Evolutionary conservation across 2,113 vertebrate genomes (phyloP).

Genomic region (Mus musculus): DNA sequence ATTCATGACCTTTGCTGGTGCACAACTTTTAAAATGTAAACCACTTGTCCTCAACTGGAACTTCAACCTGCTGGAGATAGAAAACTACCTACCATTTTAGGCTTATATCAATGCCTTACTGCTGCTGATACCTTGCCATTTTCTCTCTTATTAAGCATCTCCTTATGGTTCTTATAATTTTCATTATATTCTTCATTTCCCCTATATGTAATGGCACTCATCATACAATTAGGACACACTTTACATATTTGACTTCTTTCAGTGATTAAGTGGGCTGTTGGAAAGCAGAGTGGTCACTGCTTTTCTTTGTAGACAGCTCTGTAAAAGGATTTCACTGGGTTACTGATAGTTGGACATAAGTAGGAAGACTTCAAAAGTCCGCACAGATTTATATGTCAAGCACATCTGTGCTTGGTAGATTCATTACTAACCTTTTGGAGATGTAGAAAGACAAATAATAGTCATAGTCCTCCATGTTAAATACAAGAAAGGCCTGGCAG

Average conservation of each 20-base stretch:
- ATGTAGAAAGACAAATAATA: neutral
- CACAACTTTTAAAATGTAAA: neutral
- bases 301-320: conserved; percentile 4
- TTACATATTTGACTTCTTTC: neutral
- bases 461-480: neutral
- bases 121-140: neutral
- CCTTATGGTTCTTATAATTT: neutral
- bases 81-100: neutral
- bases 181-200: neutral
- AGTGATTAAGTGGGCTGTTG: neutral
- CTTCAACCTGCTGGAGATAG: neutral
- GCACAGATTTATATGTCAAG: neutral
- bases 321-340: neutral
- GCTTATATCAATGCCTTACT: neutral
- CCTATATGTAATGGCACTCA: neutral
- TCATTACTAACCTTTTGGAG: neutral
- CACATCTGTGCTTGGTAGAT: neutral
- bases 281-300: neutral
- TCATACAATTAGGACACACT: neutral
- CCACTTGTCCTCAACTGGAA: neutral
- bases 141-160: neutral
- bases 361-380: neutral
- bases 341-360: neutral
- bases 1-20: neutral
- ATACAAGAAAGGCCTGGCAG: neutral